Percentiles rank a stretch among this genome's conserved stretches.
Evolutionary conservation across 2,888 invertebrate genomes (phyloP).

Genomic region (Andrena bucephala): DNA sequence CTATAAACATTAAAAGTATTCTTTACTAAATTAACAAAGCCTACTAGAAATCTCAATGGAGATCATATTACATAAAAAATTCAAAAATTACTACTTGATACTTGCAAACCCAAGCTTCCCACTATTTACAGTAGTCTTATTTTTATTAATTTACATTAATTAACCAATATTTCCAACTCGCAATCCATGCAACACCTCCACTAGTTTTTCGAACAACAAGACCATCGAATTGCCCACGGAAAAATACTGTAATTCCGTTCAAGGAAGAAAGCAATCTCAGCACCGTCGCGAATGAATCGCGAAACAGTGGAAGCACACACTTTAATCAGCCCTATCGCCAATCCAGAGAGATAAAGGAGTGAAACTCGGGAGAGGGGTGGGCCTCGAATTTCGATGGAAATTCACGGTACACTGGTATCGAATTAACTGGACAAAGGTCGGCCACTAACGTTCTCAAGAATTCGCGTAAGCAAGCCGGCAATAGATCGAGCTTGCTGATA

Average conservation of each 20-base stretch:
- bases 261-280: background rate
- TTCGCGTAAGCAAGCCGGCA: constrained; percentile 75
- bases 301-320: constrained; percentile 12
- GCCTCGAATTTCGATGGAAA: constrained; percentile 66
- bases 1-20: too few species aligned
- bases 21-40: too few species aligned
- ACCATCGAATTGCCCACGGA: background rate
- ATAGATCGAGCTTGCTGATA: constrained; percentile 79
- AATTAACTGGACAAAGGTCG: constrained; percentile 62
- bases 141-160: too few species aligned
- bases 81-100: too few species aligned
- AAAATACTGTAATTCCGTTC: background rate
- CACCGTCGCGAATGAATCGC: constrained; percentile 38
- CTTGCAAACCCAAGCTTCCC: too few species aligned
- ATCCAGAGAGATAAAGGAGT: constrained; percentile 55
- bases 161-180: too few species aligned
- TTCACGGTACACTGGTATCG: constrained; percentile 63
- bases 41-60: too few species aligned
- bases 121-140: too few species aligned
- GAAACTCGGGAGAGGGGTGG: background rate
- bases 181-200: background rate
- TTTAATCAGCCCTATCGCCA: constrained; percentile 50
- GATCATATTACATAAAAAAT: too few species aligned
- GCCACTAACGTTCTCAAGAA: constrained; percentile 53
- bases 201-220: background rate